A percentile compares a stretch with the other conserved stretches of the same genome.
phyloP scores from a whole-genome alignment of 1,140 invertebrate genomes.

The Macrobrachium nipponense region DNA sequence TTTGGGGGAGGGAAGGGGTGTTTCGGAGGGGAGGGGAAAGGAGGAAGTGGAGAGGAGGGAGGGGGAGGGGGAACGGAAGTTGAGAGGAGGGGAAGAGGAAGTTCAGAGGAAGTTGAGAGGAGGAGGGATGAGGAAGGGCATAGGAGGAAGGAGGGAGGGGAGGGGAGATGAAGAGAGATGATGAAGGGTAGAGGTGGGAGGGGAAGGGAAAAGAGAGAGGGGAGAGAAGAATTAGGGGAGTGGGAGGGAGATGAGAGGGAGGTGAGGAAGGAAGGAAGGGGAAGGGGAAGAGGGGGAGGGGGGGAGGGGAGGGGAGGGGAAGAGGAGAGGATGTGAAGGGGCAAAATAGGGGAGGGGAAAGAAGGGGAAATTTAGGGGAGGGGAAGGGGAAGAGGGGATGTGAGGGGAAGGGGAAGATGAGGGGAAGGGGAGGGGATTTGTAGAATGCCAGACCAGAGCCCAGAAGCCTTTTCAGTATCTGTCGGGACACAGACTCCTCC shows the following conservation, averaged over 20 bases:
- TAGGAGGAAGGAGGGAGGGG: neutral
- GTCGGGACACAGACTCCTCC: too few species aligned
- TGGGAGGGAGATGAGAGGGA: too few species aligned
- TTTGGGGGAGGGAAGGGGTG: too few species aligned
- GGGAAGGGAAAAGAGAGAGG: neutral
- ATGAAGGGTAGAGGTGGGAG: neutral
- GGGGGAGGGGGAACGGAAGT: neutral
- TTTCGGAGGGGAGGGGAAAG: too few species aligned
- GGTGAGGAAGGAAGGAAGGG: neutral
- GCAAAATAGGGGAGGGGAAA: neutral
- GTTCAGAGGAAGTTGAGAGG: constrained; percentile 16
- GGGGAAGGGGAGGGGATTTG: neutral
- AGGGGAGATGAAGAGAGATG: neutral
- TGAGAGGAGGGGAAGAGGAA: constrained; percentile 5
- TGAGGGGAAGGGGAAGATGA: neutral
- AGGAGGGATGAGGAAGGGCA: neutral
- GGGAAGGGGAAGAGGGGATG: neutral
- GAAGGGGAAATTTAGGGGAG: neutral
- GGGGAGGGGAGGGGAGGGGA: neutral
- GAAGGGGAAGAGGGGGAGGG: neutral
- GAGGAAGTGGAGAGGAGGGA: too few species aligned
- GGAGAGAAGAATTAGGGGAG: too few species aligned
- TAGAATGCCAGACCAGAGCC: neutral
- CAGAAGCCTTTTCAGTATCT: too few species aligned
- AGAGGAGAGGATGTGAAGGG: neutral